Conservation (phyloP, 2,888 invertebrate species). For the Boloria selene region DNA sequence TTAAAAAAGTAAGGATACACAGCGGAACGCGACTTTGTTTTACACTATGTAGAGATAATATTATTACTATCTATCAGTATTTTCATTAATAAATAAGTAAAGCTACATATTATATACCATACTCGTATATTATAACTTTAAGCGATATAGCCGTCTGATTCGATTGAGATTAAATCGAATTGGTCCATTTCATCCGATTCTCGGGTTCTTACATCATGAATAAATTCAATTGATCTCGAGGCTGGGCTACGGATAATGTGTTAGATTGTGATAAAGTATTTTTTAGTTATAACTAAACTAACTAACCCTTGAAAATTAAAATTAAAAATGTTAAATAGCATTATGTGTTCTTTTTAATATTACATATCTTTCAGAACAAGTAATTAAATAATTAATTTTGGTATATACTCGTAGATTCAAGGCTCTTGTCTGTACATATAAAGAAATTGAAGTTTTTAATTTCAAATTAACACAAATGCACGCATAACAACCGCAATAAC, state of each 20-base stretch:
- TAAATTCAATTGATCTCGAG: slow-evolving; percentile 33
- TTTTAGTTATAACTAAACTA: slow-evolving; percentile 1
- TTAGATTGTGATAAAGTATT: neutral
- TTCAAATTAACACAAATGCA: no score
- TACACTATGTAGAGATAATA: no score
- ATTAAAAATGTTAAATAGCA: neutral
- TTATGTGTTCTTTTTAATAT: no score
- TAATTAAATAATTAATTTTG: no score
- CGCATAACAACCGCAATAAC: no score
- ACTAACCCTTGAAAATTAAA: neutral
- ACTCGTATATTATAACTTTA: slow-evolving; percentile 31
- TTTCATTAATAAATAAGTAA: neutral
- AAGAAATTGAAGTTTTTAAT: no score
- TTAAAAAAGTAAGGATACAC: no score
- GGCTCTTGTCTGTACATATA: no score
- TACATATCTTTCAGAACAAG: no score
- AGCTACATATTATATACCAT: neutral
- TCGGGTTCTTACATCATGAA: slow-evolving; percentile 28
- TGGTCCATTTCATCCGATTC: slow-evolving; percentile 35
- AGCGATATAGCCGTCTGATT: slow-evolving; percentile 31
- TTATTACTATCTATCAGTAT: neutral
- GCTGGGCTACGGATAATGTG: slow-evolving; percentile 9
- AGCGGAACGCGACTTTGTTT: no score
- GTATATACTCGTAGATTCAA: no score
- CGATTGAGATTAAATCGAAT: slow-evolving; percentile 36